phyloP scores from a whole-genome alignment of 2,797 vertebrate species.

The Acestrorhynchus altus region DNA sequence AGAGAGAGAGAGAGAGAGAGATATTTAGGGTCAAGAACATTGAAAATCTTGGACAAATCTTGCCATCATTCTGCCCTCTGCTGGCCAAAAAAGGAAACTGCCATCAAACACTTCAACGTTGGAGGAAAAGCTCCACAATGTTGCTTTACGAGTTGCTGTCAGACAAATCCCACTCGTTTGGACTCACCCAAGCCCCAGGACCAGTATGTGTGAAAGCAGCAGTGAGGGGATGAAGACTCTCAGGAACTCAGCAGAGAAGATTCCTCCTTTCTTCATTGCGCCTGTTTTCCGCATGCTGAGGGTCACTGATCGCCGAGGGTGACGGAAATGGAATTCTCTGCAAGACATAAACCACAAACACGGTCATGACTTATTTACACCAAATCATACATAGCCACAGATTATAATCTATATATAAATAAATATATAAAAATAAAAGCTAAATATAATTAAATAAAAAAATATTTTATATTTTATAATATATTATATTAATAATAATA shows the following conservation, averaged over 20 bases:
- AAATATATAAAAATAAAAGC: too few species aligned
- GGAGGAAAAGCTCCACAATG: too few species aligned
- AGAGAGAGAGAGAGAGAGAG: background rate
- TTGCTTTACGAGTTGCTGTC: too few species aligned
- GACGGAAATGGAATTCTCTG: conserved; percentile 98
- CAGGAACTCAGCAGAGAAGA: conserved; percentile 98
- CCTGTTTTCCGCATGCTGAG: conserved; percentile 98
- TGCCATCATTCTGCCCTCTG: background rate
- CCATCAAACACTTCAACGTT: background rate
- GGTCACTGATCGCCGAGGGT: conserved; percentile 91
- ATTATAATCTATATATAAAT: too few species aligned
- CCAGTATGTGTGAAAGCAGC: conserved; percentile 95
- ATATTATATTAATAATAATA: too few species aligned
- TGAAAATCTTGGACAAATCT: too few species aligned
- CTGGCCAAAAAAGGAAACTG: background rate
- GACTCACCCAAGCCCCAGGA: conserved; percentile 93
- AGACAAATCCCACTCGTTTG: too few species aligned
- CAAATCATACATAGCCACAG: too few species aligned
- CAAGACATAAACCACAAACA: conserved; percentile 20
- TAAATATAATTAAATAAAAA: too few species aligned
- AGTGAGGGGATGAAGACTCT: conserved; percentile 98
- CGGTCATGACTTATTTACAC: background rate
- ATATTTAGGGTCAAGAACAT: too few species aligned
- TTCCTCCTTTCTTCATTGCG: conserved; percentile 98
- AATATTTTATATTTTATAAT: too few species aligned